phyloP scores from a whole-genome alignment of 2,113 vertebrate species.

The Isurus oxyrinchus region DNA sequence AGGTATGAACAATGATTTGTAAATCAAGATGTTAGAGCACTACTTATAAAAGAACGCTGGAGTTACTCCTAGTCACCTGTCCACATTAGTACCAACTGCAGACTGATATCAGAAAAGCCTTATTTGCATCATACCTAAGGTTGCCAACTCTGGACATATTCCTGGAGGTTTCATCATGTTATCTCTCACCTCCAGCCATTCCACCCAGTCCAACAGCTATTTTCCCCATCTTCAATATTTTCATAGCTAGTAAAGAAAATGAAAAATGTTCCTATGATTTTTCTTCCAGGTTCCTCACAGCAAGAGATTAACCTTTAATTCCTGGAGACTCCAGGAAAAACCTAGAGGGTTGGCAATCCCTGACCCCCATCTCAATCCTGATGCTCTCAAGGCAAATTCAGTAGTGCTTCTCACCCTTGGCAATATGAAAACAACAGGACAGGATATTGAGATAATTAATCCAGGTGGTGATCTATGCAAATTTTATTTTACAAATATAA shows the following conservation, averaged over 20 bases:
- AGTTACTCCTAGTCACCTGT: neutral
- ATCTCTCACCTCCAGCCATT: neutral
- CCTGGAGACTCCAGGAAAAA: neutral
- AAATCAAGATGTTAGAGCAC: neutral
- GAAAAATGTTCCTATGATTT: neutral
- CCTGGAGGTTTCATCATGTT: neutral
- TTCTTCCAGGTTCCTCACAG: neutral
- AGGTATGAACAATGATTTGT: neutral
- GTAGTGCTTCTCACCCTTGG: neutral
- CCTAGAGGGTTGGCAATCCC: neutral
- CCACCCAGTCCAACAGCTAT: neutral
- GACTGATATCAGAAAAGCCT: neutral
- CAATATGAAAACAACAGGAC: conserved; percentile 25
- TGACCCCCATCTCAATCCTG: neutral
- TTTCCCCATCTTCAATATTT: neutral
- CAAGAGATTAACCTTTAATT: conserved; percentile 3
- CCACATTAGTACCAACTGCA: conserved; percentile 7
- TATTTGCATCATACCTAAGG: neutral
- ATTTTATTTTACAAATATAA: neutral
- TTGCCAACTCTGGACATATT: neutral
- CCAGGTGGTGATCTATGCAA: conserved; percentile 35
- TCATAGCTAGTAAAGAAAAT: neutral
- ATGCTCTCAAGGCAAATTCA: neutral
- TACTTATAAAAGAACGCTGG: neutral
- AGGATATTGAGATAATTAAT: conserved; percentile 10